A percentile compares a stretch with the other conserved stretches of the same genome.
Evolutionary conservation across 2,888 invertebrate genomes (phyloP).

Genomic region (Trachelus stipa): DNA sequence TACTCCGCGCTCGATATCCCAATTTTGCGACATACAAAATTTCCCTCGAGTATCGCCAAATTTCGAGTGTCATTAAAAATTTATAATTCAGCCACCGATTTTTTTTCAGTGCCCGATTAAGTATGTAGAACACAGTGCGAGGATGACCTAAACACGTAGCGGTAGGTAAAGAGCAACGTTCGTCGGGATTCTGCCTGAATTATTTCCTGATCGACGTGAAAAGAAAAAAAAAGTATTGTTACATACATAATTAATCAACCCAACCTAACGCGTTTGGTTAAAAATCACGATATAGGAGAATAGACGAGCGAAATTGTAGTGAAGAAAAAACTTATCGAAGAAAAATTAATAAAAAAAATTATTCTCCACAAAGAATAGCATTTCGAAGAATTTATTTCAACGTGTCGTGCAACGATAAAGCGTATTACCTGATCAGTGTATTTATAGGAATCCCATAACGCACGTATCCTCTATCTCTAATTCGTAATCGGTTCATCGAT

Average conservation of each 20-base stretch:
- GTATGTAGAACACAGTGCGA: not conserved
- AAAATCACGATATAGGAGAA: not conserved
- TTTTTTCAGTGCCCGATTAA: not conserved
- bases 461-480: not conserved
- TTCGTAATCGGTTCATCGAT: not conserved
- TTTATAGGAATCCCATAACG: not conserved
- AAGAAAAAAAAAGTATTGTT: not conserved
- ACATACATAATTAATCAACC: not conserved
- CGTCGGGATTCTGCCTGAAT: not conserved
- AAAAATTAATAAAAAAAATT: too few relatives aligned
- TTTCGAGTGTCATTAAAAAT: not conserved
- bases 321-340: not conserved
- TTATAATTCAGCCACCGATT: too few relatives aligned
- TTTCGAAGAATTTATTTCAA: not conserved
- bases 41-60: not conserved
- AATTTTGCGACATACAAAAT: not conserved
- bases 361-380: not conserved
- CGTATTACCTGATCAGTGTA: not conserved
- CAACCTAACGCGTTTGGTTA: not conserved
- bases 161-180: not conserved
- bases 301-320: not conserved
- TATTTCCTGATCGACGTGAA: not conserved
- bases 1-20: not conserved
- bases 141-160: not conserved
- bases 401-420: too few relatives aligned